phyloP scores from a whole-genome alignment of 2,888 invertebrate genomes.

The Cephalotes varians region DNA sequence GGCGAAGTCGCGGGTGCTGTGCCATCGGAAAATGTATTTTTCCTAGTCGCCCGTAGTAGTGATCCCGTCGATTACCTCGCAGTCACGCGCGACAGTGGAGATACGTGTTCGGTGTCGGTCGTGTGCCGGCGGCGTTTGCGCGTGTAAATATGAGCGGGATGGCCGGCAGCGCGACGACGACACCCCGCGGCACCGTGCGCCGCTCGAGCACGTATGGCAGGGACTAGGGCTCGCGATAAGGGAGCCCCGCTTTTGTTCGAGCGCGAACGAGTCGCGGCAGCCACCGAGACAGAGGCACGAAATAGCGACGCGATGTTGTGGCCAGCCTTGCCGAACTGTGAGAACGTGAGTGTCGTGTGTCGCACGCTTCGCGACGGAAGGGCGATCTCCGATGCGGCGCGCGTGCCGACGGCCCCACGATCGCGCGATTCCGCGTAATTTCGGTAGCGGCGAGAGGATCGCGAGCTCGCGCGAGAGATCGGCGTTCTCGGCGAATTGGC shows the following conservation, averaged over 20 bases:
- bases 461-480: conserved; percentile 17
- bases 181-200: conserved; percentile 81
- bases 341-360: conserved; percentile 77
- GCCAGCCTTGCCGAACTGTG: conserved; percentile 73
- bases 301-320: conserved; percentile 74
- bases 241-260: conserved; percentile 67
- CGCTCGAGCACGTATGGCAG: conserved; percentile 82
- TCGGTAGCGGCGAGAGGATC: conserved; percentile 74
- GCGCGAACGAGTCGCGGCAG: conserved; percentile 56
- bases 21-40: conserved; percentile 81
- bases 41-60: conserved; percentile 74
- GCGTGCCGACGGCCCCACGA: not conserved
- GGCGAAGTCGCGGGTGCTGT: conserved; percentile 82
- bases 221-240: conserved; percentile 81
- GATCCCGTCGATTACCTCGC: conserved; percentile 64
- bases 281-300: conserved; percentile 62
- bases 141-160: conserved; percentile 80
- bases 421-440: conserved; percentile 66
- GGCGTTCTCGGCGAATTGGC: not conserved
- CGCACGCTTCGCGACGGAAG: conserved; percentile 29
- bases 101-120: conserved; percentile 64
- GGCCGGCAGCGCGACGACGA: conserved; percentile 76
- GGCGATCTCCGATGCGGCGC: not conserved
- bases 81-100: conserved; percentile 66
- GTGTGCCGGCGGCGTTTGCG: conserved; percentile 55